Percentiles rank a stretch among this genome's conserved stretches.
phyloP scores from a whole-genome alignment of 2,113 vertebrate species.

The Phrynosoma platyrhinos region DNA sequence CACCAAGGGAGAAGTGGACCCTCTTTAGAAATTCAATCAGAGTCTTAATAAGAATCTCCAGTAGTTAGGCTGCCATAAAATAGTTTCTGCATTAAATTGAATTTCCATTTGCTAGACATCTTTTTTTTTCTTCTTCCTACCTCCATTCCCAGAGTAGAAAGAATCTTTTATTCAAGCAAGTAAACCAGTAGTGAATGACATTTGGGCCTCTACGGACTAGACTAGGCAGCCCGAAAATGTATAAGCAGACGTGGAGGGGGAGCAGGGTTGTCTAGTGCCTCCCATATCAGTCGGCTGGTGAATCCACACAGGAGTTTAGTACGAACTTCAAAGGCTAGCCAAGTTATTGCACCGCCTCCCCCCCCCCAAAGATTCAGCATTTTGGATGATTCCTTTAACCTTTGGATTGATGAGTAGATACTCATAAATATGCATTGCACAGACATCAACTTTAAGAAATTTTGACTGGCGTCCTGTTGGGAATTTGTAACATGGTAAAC shows the following conservation, averaged over 20 bases:
- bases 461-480: no score
- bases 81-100: slow-evolving; percentile 76
- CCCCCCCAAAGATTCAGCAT: no score
- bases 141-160: slow-evolving; percentile 52
- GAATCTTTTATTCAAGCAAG: slow-evolving; percentile 12
- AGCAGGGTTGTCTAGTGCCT: no score
- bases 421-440: no score
- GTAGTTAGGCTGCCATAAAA: slow-evolving; percentile 71
- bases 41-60: slow-evolving; percentile 77
- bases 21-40: slow-evolving; percentile 80
- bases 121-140: slow-evolving; percentile 51
- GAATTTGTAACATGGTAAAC: no score
- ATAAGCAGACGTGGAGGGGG: background rate
- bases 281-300: no score
- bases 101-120: slow-evolving; percentile 74
- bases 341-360: no score
- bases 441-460: no score
- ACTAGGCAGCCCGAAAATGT: background rate
- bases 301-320: no score
- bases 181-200: slow-evolving; percentile 57
- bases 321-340: no score
- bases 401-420: no score
- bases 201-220: background rate
- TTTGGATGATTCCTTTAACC: no score
- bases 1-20: slow-evolving; percentile 67